Evolutionary conservation across 2,888 invertebrate species (phyloP), one percentile per base, ranked within the genome.

Genomic region (Pandemis heparana): DNA sequence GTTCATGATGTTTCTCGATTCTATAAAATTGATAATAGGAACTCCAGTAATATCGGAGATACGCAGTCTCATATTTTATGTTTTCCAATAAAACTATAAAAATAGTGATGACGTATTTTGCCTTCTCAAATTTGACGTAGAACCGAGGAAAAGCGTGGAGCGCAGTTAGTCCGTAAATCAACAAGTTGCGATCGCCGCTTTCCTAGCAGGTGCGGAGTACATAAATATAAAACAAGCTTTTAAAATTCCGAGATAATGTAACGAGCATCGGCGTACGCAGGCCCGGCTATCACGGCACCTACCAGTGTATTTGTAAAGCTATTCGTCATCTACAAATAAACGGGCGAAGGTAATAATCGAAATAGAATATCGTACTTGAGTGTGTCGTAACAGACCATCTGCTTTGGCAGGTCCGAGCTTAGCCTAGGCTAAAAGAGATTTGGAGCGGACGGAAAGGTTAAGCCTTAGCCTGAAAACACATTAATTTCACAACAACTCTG

Each of bases 251-350:
- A 87, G 88, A 92, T 92, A 92, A 92, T 90, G 89, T 89, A 89
- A 87, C 89, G 85, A 84, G 82, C 81, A 77, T 76, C 79, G 23
- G 86, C 82, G 82, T 85, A 87, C 84, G 85, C 82, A 83, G 81
- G 79, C 83, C 83, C 80, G 84, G 86, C 84, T 56, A 56, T 56
- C 56, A 56, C 56, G 56, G 56, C 56, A 56, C 56, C 56, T 79
- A 83, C 81, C 81, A 80, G 77, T 79, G 83, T 87, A 87, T 84
- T 83, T 83, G 87, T 87, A 84, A 85, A 85, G 84, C 87, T 86
- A 92, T 93, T 89, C 92, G 90, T 94, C 94, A 93, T 92, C 89
- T 88, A 85, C 88, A 92, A 92, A 94, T 93, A 94, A 93, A 91
- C 91, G 84, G 86, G 85, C 89, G 92, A 93, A 94, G 93, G 93